Conservation (phyloP, 1,140 invertebrate genomes). For the Drosophila funebris region DNA sequence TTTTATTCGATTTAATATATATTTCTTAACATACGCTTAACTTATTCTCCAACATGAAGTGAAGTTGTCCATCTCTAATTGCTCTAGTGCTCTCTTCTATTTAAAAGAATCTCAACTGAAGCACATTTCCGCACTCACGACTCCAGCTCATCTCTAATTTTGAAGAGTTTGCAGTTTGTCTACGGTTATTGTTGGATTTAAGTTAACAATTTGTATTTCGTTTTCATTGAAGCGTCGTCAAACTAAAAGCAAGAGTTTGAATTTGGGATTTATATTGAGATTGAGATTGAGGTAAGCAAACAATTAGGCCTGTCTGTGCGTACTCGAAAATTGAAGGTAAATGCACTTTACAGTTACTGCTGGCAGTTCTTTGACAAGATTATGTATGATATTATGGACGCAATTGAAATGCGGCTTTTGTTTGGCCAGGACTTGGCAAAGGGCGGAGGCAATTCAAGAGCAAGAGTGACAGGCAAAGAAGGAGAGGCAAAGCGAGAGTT, state of each 20-base stretch:
- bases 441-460: neutral
- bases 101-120: too few species aligned
- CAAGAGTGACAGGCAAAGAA: neutral
- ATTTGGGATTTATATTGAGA: neutral
- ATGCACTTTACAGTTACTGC: slow-evolving; percentile 3
- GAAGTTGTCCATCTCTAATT: too few species aligned
- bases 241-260: neutral
- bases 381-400: slow-evolving; percentile 40
- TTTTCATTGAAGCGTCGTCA: slow-evolving; percentile 18
- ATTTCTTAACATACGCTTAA: too few species aligned
- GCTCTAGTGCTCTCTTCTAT: too few species aligned
- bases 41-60: too few species aligned
- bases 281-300: neutral
- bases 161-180: slow-evolving; percentile 30
- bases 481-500: neutral
- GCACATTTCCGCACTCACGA: neutral
- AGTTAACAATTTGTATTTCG: slow-evolving; percentile 39
- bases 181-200: slow-evolving; percentile 32
- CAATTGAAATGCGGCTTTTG: slow-evolving; percentile 51
- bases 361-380: slow-evolving; percentile 29
- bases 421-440: slow-evolving; percentile 27
- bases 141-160: slow-evolving; percentile 19
- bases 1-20: too few species aligned
- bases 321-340: slow-evolving; percentile 10
- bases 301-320: slow-evolving; percentile 38